Evolutionary conservation across 2,888 invertebrate species (phyloP).

Genomic region (Tachina fera): DNA sequence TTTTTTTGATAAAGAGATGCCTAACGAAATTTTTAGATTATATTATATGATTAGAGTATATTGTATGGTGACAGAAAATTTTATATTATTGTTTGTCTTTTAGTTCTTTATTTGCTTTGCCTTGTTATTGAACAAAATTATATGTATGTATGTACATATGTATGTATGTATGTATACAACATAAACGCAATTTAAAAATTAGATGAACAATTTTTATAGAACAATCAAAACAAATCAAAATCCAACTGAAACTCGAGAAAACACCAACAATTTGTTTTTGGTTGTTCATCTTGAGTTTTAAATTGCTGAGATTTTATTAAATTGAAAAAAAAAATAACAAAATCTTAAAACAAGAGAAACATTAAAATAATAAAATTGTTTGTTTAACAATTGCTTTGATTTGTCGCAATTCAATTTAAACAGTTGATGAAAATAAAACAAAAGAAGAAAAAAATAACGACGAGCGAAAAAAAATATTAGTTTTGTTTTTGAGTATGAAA

Average conservation of each 20-base stretch:
- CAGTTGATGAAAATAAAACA: background rate
- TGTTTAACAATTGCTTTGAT: constrained; percentile 4
- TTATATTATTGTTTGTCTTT: background rate
- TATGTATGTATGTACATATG: background rate
- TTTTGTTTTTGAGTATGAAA: background rate
- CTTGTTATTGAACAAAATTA: constrained; percentile 13
- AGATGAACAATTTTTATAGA: constrained; percentile 8
- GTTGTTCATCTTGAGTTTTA: background rate
- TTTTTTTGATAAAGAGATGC: too few species aligned
- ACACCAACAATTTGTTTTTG: background rate
- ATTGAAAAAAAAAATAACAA: constrained; percentile 8
- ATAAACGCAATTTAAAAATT: constrained; percentile 8
- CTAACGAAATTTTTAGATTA: too few species aligned
- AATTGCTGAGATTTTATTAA: constrained; percentile 41
- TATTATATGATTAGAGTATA: too few species aligned
- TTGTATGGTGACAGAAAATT: background rate
- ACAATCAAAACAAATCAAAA: constrained; percentile 36
- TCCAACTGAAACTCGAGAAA: background rate
- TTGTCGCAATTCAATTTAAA: constrained; percentile 31
- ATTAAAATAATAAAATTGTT: constrained; percentile 27
- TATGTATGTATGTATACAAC: too few species aligned
- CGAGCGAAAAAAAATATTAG: background rate
- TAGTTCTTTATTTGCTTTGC: background rate
- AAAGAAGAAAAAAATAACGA: constrained; percentile 3
- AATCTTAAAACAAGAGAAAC: constrained; percentile 16